Percentiles rank a stretch among this genome's conserved stretches.
Conservation (phyloP, 2,113 vertebrate species). For the Toxotes jaculatrix region DNA sequence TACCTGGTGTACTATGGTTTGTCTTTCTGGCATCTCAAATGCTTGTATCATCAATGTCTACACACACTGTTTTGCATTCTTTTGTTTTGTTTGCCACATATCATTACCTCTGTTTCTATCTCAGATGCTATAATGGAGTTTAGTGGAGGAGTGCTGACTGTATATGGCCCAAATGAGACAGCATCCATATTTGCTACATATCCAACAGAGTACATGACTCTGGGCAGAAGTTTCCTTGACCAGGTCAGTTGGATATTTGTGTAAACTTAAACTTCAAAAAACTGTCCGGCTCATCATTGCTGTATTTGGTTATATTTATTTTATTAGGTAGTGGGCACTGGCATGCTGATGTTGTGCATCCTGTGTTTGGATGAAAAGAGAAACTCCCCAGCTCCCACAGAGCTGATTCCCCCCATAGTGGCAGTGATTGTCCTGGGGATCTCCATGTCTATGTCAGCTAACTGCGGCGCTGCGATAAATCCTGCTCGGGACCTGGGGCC, state of each 20-base stretch:
- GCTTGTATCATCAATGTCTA: not conserved
- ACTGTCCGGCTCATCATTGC: not conserved
- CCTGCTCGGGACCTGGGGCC: slow-evolving; percentile 90
- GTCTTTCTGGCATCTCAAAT: slow-evolving; percentile 6
- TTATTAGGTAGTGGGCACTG: slow-evolving; percentile 86
- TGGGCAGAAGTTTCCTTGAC: slow-evolving; percentile 85
- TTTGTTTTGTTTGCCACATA: not conserved
- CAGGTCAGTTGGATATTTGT: slow-evolving; percentile 78
- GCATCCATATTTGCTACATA: slow-evolving; percentile 92
- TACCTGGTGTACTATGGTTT: slow-evolving; percentile 89
- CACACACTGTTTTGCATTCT: not conserved
- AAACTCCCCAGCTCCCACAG: slow-evolving; percentile 83
- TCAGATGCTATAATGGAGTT: slow-evolving; percentile 86
- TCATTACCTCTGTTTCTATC: slow-evolving; percentile 19
- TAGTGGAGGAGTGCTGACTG: slow-evolving; percentile 83
- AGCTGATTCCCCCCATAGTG: slow-evolving; percentile 83
- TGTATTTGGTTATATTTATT: not conserved
- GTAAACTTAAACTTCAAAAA: not conserved
- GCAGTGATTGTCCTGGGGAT: slow-evolving; percentile 84
- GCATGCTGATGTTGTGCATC: slow-evolving; percentile 83
- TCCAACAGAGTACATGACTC: slow-evolving; percentile 79
- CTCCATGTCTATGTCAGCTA: slow-evolving; percentile 84
- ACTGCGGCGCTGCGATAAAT: slow-evolving; percentile 90
- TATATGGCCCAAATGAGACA: slow-evolving; percentile 85
- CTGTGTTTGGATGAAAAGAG: slow-evolving; percentile 82